Base-by-base conservation (phyloP, 2,113 vertebrate species). In the Motacilla alba region DNA sequence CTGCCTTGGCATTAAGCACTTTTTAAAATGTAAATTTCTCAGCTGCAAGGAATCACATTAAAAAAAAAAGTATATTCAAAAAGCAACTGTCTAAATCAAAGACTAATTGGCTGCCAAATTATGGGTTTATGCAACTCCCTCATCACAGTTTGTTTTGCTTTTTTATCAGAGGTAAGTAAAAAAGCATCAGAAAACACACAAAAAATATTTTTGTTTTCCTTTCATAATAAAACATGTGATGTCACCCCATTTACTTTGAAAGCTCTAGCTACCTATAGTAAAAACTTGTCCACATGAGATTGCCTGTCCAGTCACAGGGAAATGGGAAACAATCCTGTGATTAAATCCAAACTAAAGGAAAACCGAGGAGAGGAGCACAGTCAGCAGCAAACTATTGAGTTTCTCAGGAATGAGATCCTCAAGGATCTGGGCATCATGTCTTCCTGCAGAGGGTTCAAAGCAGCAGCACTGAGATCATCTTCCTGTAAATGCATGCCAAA, bases 11-110 rank as follows among this genome's bases (percentile, higher is more conserved):
- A 96, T 96, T 97, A 97, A 97, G 93, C 94, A 97, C 96, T 97
- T 98, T 98, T 98, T 97, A 98, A 97, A 97, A 98, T 98, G 97
- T 97, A 98, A 97, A 98, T 97, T 97, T 87, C 93, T 98, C 96
- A 97, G 95, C 97, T 98, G 97, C 92, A 96, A 97, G 93, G 92
- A 96, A 95, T 93, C 87, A 79, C 68, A 87, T 95, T 91, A 80
- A 94, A 94, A 87, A 96, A 94, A 60, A 62, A 62, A 39, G 21
- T 63, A 49, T 63, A 85, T 74, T 79, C 82, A 95, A 91, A 94
- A 96, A 95, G 89, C 68, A 97, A 95, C 94, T 97, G 96, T 94
- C 95, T 98, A 97, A 98, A 98, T 98, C 97, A 98, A 97, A 98
- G 96, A 98, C 94, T 98, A 98, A 98, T 98, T 98, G 97, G 94